Evolutionary conservation across 1,140 invertebrate genomes (phyloP).

Genomic region (Paraescarpia echinospica): DNA sequence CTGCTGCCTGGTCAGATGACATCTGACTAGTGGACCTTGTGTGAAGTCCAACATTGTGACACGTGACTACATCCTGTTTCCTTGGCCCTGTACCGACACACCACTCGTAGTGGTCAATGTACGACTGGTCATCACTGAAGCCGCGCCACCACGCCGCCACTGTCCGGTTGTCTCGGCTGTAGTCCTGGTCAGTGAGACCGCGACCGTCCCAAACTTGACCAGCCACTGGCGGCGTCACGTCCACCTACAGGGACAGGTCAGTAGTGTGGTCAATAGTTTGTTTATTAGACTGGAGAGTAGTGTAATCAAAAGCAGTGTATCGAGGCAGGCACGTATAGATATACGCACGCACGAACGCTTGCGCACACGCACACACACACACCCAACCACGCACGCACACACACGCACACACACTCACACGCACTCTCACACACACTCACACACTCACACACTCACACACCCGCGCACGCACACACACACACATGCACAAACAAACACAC

Average conservation of each 20-base stretch:
- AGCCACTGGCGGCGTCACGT: neutral
- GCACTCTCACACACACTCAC: no score
- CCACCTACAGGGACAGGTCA: neutral
- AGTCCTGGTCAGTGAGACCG: neutral
- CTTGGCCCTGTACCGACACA: slow-evolving; percentile 5
- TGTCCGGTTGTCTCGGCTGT: neutral
- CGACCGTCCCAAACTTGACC: neutral
- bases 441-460: no score
- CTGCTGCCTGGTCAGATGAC: neutral
- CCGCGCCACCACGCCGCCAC: neutral
- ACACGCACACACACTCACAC: no score
- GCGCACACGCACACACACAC: no score
- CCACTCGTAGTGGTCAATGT: slow-evolving; percentile 14
- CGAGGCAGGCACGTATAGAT: no score
- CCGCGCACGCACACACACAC: no score
- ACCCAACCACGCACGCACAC: no score
- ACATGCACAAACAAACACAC: no score
- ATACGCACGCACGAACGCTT: no score
- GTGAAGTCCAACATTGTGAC: neutral
- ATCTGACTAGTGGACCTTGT: neutral
- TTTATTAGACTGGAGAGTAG: no score
- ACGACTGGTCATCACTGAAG: slow-evolving; percentile 3
- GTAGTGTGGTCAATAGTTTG: no score
- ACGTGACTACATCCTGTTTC: neutral
- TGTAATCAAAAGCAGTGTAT: no score